Conservation (phyloP, 2,113 vertebrate genomes). For the Eulemur macaco region DNA sequence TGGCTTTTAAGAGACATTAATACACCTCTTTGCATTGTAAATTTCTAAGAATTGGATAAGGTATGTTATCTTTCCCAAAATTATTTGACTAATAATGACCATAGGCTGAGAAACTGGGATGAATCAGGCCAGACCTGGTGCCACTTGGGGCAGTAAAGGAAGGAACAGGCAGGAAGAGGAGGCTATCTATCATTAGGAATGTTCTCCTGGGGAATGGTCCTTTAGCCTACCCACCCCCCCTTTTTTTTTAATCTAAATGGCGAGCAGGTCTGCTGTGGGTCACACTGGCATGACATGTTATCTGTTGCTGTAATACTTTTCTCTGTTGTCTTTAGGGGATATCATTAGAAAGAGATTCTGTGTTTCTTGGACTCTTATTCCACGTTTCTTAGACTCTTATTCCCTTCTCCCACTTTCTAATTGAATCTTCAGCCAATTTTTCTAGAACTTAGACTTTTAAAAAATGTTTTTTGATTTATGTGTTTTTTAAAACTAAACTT, state of each 20-base stretch:
- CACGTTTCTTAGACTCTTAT: not conserved
- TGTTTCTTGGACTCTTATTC: not conserved
- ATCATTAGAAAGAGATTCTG: not conserved
- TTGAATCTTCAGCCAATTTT: not conserved
- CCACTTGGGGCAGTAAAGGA: not conserved
- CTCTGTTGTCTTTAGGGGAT: not conserved
- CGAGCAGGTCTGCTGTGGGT: not conserved
- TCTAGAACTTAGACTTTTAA: not conserved
- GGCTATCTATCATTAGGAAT: not conserved
- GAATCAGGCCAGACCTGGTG: not conserved
- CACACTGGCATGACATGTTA: not conserved
- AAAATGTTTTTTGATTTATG: not conserved
- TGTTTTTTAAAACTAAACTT: not conserved
- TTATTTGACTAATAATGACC: not conserved
- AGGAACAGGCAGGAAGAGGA: not conserved
- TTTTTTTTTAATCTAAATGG: not conserved
- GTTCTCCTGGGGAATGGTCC: not conserved
- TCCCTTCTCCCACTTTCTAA: not conserved
- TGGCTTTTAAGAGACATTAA: not conserved
- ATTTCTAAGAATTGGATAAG: not conserved
- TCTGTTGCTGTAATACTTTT: not conserved
- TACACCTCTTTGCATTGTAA: accelerated
- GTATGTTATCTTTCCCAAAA: not conserved
- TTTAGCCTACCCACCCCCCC: accelerated
- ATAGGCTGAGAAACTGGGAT: not conserved